A percentile compares a stretch with the other conserved stretches of the same genome.
Evolutionary conservation across 2,113 vertebrate species (phyloP).

Genomic region (Ophiodon elongatus): DNA sequence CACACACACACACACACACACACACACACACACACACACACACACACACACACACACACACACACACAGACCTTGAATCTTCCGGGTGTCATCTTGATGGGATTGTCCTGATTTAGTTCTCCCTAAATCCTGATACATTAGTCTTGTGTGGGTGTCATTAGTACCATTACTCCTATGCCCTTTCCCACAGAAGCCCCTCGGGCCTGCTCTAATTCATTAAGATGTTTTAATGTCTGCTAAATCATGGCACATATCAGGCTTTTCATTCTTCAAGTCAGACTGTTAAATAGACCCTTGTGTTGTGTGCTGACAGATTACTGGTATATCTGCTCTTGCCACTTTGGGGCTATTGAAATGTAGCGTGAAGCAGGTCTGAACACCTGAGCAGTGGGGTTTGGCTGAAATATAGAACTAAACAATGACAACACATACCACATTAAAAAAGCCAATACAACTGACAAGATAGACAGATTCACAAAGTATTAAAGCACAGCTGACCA

Average conservation of each 20-base stretch:
- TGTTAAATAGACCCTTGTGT: slow-evolving; percentile 66
- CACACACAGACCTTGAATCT: slow-evolving; percentile 5
- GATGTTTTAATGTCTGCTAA: slow-evolving; percentile 79
- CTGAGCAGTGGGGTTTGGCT: slow-evolving; percentile 63
- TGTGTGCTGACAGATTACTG: slow-evolving; percentile 58
- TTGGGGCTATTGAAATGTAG: slow-evolving; percentile 37
- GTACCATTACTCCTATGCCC: slow-evolving; percentile 74
- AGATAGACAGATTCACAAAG: slow-evolving; percentile 70
- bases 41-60: background rate
- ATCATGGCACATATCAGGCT: slow-evolving; percentile 71
- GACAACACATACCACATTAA: slow-evolving; percentile 53
- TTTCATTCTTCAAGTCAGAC: slow-evolving; percentile 71
- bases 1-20: background rate
- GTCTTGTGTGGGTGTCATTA: slow-evolving; percentile 71
- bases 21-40: background rate
- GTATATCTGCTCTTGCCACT: slow-evolving; percentile 52
- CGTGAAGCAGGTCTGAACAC: slow-evolving; percentile 63
- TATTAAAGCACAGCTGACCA: slow-evolving; percentile 69
- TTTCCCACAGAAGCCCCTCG: slow-evolving; percentile 70
- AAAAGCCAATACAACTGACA: slow-evolving; percentile 62
- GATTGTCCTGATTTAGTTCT: slow-evolving; percentile 72
- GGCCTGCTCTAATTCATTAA: slow-evolving; percentile 77
- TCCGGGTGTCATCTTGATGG: slow-evolving; percentile 59
- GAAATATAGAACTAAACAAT: slow-evolving; percentile 64
- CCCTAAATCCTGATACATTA: slow-evolving; percentile 72